Evolutionary conservation across 1,140 invertebrate genomes (phyloP).

Genomic region (Drosophila kohkoa): DNA sequence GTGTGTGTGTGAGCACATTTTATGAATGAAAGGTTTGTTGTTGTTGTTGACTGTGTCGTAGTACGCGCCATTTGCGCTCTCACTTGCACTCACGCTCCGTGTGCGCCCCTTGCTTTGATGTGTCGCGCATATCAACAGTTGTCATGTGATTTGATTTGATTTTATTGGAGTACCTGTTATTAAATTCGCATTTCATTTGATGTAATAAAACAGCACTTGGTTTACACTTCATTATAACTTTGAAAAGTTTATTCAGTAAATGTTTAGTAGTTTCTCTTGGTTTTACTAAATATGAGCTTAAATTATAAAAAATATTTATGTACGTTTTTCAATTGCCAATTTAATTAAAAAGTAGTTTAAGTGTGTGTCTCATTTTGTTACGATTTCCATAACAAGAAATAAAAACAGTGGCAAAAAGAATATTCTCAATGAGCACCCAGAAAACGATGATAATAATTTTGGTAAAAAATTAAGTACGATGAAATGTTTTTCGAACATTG

Average conservation of each 20-base stretch:
- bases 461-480: constrained; percentile 80
- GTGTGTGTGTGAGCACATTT: constrained; percentile 26
- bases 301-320: constrained; percentile 60
- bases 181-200: neutral
- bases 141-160: constrained; percentile 54
- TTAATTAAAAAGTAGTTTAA: constrained; percentile 35
- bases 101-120: neutral
- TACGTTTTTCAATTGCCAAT: constrained; percentile 53
- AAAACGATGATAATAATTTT: constrained; percentile 38
- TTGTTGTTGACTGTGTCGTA: neutral
- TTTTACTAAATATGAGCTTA: constrained; percentile 69
- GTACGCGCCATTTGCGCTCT: constrained; percentile 2
- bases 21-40: constrained; percentile 66
- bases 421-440: constrained; percentile 54
- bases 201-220: neutral
- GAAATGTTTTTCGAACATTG: constrained; percentile 34
- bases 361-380: constrained; percentile 2
- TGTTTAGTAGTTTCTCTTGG: constrained; percentile 68
- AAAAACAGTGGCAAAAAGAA: constrained; percentile 41
- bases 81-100: neutral
- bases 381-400: constrained; percentile 35
- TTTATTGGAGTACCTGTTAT: constrained; percentile 18
- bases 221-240: constrained; percentile 75
- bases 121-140: constrained; percentile 66
- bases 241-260: constrained; percentile 76